A percentile compares a stretch with the other conserved stretches of the same genome.
phyloP scores from a whole-genome alignment of 2,888 invertebrate genomes.

The Agrochola lota region DNA sequence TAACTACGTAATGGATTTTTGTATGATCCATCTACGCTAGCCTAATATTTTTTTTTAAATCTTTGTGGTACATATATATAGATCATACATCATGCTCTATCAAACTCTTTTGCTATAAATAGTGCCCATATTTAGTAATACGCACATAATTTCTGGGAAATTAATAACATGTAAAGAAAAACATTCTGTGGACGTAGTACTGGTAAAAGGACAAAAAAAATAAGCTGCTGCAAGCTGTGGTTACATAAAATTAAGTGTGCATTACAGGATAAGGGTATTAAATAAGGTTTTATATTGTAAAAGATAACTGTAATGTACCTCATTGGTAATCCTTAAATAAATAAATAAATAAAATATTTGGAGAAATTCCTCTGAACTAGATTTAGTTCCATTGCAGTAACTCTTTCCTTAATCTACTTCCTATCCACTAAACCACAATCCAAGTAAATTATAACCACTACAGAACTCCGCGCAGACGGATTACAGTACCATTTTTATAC shows the following conservation, averaged over 20 bases:
- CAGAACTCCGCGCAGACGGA: conserved; percentile 74
- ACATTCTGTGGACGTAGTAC: too few relatives aligned
- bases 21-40: not conserved
- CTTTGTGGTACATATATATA: not conserved
- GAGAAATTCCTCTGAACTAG: too few relatives aligned
- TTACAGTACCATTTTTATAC: conserved; percentile 78
- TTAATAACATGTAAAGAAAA: not conserved
- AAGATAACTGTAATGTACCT: too few relatives aligned
- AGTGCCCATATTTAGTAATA: not conserved
- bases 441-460: conserved; percentile 72
- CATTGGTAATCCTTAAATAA: too few relatives aligned
- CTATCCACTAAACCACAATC: conserved; percentile 48
- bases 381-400: not conserved
- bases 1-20: too few relatives aligned
- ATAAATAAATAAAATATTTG: too few relatives aligned
- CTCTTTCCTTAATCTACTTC: not conserved
- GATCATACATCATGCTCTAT: not conserved
- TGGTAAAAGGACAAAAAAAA: not conserved
- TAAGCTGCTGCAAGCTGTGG: too few relatives aligned
- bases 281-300: too few relatives aligned
- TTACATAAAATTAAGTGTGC: too few relatives aligned
- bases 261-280: too few relatives aligned
- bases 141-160: not conserved
- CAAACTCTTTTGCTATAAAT: too few relatives aligned
- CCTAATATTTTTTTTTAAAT: not conserved